These are phyloP conservation scores for Sternarchorhynchus goeldii DNA, from an alignment of 2,797 vertebrate genomes.

Conservation along the genomic window DNA sequence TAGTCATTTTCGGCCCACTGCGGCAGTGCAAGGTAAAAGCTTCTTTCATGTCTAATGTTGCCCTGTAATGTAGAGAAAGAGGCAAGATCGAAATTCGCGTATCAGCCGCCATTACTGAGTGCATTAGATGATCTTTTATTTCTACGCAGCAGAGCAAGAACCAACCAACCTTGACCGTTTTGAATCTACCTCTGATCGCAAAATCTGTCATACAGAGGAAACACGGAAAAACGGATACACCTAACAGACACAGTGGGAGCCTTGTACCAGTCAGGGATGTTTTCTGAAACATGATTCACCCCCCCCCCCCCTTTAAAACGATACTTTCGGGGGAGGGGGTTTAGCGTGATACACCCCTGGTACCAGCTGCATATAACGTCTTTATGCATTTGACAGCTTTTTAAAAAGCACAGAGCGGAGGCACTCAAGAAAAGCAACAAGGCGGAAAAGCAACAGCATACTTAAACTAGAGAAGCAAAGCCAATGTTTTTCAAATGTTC, in stretches of 20 bases:
- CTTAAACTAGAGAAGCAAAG: too few relatives aligned
- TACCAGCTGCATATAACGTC: too few relatives aligned
- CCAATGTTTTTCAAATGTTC: too few relatives aligned
- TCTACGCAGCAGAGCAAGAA: slow-evolving; percentile 19
- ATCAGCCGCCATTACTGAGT: slow-evolving; percentile 13
- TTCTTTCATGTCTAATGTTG: slow-evolving; percentile 34
- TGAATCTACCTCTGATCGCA: slow-evolving; percentile 8
- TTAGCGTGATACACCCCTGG: too few relatives aligned
- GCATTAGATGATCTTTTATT: slow-evolving; percentile 31
- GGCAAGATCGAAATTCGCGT: slow-evolving; percentile 22
- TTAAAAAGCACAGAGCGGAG: slow-evolving; percentile 9
- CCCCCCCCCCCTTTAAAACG: too few relatives aligned
- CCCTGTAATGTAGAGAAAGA: slow-evolving; percentile 24
- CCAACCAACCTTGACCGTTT: slow-evolving; percentile 34
- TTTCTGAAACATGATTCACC: too few relatives aligned
- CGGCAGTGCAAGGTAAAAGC: slow-evolving; percentile 19
- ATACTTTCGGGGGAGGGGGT: too few relatives aligned
- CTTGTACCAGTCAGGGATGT: background rate
- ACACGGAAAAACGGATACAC: background rate
- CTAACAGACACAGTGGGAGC: background rate
- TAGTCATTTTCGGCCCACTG: slow-evolving; percentile 15
- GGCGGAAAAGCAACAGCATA: background rate
- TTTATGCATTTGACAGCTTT: slow-evolving; percentile 17
- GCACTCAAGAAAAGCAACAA: slow-evolving; percentile 10
- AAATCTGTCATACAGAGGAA: background rate